A percentile compares a stretch with the other conserved stretches of the same genome.
These are phyloP conservation scores for Lanistes nyassanus DNA, from an alignment of 1,140 invertebrate genomes.

Conservation along the genomic window DNA sequence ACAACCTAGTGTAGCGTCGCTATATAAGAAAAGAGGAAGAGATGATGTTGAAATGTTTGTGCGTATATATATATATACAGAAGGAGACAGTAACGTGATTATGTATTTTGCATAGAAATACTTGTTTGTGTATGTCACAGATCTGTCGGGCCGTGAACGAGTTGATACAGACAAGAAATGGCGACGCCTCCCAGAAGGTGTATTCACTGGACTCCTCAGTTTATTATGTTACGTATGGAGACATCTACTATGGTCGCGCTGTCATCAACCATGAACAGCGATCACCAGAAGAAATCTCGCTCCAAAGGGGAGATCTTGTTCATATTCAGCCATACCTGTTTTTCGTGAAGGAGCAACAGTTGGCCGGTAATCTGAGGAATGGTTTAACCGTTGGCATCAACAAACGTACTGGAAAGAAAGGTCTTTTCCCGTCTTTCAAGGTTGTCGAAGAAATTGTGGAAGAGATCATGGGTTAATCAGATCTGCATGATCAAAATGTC, in stretches of 20 bases:
- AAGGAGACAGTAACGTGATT: no score
- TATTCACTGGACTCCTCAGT: constrained; percentile 95
- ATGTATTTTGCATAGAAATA: no score
- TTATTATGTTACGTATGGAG: constrained; percentile 94
- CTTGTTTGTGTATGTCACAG: constrained; percentile 63
- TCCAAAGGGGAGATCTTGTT: constrained; percentile 83
- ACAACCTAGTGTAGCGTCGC: no score
- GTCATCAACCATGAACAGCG: constrained; percentile 69
- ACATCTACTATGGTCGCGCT: constrained; percentile 83
- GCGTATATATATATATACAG: no score
- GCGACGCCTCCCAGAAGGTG: constrained; percentile 85
- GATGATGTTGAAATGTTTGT: no score
- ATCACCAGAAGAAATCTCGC: constrained; percentile 75
- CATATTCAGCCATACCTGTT: constrained; percentile 71
- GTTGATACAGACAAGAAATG: constrained; percentile 90
- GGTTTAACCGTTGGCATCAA: constrained; percentile 92
- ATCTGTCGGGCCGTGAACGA: constrained; percentile 96
- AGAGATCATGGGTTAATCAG: constrained; percentile 55
- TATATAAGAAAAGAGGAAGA: no score
- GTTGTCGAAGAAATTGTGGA: constrained; percentile 50
- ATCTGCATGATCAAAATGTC: no score
- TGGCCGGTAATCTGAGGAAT: constrained; percentile 96
- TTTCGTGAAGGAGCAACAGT: no score
- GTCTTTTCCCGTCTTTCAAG: constrained; percentile 70
- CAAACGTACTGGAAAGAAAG: constrained; percentile 76